Conservation (phyloP, 2,113 vertebrate genomes). For the Rhegmatorhina hoffmannsi region DNA sequence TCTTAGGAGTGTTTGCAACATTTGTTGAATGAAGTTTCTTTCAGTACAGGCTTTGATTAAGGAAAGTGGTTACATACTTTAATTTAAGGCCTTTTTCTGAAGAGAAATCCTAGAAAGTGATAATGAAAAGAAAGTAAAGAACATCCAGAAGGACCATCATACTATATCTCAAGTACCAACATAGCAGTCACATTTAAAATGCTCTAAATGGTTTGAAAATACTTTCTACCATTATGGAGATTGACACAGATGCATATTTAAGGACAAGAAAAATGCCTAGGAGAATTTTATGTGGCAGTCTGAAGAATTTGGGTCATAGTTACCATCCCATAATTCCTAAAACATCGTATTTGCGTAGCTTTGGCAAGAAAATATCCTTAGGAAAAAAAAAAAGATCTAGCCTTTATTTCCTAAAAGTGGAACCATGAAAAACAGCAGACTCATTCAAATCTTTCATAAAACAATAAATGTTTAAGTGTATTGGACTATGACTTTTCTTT, state of each 20-base stretch:
- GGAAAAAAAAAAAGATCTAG: not conserved
- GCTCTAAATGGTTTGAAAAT: not conserved
- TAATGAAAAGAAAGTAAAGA: not conserved
- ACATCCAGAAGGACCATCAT: not conserved
- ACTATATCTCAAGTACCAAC: not conserved
- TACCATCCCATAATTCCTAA: not conserved
- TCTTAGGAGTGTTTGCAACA: not conserved
- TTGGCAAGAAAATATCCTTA: not conserved
- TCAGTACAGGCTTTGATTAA: not conserved
- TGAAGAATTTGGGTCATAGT: not conserved
- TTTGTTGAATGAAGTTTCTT: not conserved
- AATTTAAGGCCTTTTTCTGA: not conserved
- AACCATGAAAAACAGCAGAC: not conserved
- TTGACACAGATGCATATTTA: conserved; percentile 17
- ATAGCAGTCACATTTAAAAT: not conserved
- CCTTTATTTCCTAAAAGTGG: not conserved
- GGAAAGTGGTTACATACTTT: not conserved
- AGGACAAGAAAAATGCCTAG: not conserved
- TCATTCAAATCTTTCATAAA: not conserved
- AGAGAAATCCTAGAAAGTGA: not conserved
- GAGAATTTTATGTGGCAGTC: not conserved
- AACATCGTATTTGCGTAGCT: not conserved
- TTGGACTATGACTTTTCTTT: not conserved
- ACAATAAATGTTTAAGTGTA: not conserved
- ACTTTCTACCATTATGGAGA: not conserved